Base-by-base conservation (phyloP, 2,888 invertebrate species). In the Machimus atricapillus region DNA sequence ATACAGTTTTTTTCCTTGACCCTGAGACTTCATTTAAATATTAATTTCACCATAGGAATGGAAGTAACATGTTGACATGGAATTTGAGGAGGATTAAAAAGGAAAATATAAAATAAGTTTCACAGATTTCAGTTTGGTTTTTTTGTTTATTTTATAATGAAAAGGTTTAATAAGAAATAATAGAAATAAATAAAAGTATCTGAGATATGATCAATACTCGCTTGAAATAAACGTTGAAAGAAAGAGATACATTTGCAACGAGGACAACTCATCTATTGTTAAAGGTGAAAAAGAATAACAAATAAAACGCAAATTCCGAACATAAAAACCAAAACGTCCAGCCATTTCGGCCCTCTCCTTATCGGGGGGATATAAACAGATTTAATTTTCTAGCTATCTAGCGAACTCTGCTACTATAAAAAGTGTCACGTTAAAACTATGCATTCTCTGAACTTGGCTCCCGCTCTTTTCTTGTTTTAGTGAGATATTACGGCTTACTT, bases 401-500 rank as follows among this genome's bases (percentile, higher is more conserved):
- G 82, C 82, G 58, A 83, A 83, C 82, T 83, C 56, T 66, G 82
- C 82, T 83, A 83, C 82, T 83, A 83, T 37, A 83, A 83, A 58
- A 83, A 58, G 19, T 19, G 27, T 66, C 66, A 27, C 19, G 23
- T 83, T 83, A 23, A 83, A 83, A 23, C 66, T 66, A 66, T 27
- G 23, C 27, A 66, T 66, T 23, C n/a, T 66, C 66, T 9, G 66
- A 66, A 66, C 27, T 19, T n/a, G 37, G 8, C 34, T 56, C 14
- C n/a, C 19, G 8, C 37, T 37, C 40, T 83, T 66, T 40, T 16
- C 6, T 8, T 52, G 8, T 56, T 31, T 40, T 46, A 52, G 78
- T 78, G 43, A 78, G 37, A 43, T 77, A 77, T 19, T 66, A 66
- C 66, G 66, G 66, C 66, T 66, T 66, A 78, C 12, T 78, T 78